A percentile compares a stretch with the other conserved stretches of the same genome.
Evolutionary conservation across 2,797 vertebrate genomes (phyloP).

Genomic region (Enteromius treurensis): DNA sequence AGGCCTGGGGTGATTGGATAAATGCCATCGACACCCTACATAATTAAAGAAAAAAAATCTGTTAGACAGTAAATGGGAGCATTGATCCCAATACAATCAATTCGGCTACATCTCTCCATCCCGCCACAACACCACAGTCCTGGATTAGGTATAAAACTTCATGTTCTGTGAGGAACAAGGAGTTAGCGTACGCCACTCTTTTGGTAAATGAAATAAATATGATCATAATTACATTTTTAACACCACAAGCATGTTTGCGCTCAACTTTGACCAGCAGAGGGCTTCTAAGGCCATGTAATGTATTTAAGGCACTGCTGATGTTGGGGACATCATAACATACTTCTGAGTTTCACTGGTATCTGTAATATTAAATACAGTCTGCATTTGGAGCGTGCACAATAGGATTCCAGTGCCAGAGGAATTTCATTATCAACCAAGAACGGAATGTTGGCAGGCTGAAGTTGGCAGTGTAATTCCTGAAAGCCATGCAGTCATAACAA

Average conservation of each 20-base stretch:
- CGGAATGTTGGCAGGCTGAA: constrained; percentile 18
- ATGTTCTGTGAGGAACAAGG: not conserved
- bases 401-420: constrained; percentile 7
- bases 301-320: constrained; percentile 30
- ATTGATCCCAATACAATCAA: constrained; percentile 84
- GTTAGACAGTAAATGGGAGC: constrained; percentile 83
- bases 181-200: not conserved
- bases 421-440: constrained; percentile 28
- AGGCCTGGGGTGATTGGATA: constrained; percentile 65
- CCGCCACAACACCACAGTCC: constrained; percentile 41
- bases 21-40: constrained; percentile 82
- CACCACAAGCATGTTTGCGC: constrained; percentile 6
- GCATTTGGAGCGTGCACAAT: constrained; percentile 4
- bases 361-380: constrained; percentile 42
- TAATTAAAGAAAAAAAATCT: constrained; percentile 81
- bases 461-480: constrained; percentile 25
- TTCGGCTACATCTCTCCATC: constrained; percentile 68
- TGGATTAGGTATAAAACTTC: constrained; percentile 24
- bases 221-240: not conserved
- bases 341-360: constrained; percentile 24
- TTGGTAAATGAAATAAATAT: constrained; percentile 7
- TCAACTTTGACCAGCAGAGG: constrained; percentile 55
- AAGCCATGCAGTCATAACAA: constrained; percentile 41
- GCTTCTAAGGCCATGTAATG: constrained; percentile 52
- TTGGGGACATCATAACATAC: constrained; percentile 34